Percentiles rank a stretch among this genome's conserved stretches.
These are phyloP conservation scores for Teleopsis dalmanni DNA, from an alignment of 1,140 invertebrate genomes.

Conservation along the genomic window DNA sequence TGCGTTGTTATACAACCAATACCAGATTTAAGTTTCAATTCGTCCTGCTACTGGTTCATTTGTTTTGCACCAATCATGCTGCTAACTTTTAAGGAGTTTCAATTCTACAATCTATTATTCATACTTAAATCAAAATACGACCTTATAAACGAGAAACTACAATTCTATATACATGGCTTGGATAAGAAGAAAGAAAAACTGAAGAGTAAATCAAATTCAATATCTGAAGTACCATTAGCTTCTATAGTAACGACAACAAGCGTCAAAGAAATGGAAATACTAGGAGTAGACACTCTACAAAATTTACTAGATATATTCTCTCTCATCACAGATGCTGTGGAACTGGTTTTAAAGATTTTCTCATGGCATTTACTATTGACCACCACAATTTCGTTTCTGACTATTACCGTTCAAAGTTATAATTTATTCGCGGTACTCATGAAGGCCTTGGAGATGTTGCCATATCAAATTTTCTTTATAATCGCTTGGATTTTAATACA, in stretches of 20 bases:
- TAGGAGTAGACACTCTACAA: not conserved
- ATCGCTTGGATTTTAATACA: conserved; percentile 17
- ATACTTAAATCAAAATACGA: conserved; percentile 13
- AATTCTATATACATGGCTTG: not conserved
- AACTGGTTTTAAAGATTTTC: conserved; percentile 12
- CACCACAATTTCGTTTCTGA: conserved; percentile 11
- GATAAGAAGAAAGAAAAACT: too few species aligned
- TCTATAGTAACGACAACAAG: not conserved
- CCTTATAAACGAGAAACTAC: conserved; percentile 11
- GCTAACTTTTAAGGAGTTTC: conserved; percentile 17
- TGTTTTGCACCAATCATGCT: conserved; percentile 15
- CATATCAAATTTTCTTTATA: conserved; percentile 7
- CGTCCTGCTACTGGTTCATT: conserved; percentile 16
- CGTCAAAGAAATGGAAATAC: not conserved
- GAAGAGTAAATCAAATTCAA: not conserved
- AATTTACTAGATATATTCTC: conserved; percentile 13
- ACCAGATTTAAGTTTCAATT: not conserved
- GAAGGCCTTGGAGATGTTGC: conserved; percentile 4
- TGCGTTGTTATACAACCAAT: conserved; percentile 13
- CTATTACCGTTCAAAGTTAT: conserved; percentile 16
- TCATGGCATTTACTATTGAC: conserved; percentile 10
- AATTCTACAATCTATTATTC: conserved; percentile 16
- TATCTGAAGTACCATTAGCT: not conserved
- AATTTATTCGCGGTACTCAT: conserved; percentile 13
- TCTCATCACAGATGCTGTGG: conserved; percentile 7